phyloP scores from a whole-genome alignment of 2,797 vertebrate species.

The Tamandua tetradactyla region DNA sequence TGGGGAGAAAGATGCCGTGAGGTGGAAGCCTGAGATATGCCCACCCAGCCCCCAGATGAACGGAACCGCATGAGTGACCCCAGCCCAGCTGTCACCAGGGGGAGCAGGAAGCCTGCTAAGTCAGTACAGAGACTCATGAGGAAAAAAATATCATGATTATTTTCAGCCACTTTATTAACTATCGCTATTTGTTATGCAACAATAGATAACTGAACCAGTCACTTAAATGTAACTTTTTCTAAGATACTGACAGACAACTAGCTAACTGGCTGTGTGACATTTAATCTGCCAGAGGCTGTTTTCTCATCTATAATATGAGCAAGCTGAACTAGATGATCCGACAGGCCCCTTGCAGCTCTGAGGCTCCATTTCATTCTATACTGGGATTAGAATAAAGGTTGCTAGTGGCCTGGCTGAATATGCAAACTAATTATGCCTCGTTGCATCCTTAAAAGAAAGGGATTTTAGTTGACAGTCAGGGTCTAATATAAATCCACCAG shows the following conservation, averaged over 20 bases:
- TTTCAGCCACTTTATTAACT: neutral
- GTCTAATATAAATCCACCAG: slow-evolving; percentile 1
- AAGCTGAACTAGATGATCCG: neutral
- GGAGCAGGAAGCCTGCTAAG: neutral
- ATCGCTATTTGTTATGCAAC: neutral
- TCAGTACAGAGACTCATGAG: neutral
- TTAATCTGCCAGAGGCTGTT: neutral
- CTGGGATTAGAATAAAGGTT: slow-evolving; percentile 1
- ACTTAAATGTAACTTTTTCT: neutral
- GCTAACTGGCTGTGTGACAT: neutral
- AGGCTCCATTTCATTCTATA: neutral
- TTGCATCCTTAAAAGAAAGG: neutral
- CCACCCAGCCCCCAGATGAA: neutral
- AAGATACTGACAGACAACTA: neutral
- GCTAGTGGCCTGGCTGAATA: neutral
- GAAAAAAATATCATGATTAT: neutral
- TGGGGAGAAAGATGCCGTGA: neutral
- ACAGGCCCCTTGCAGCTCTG: neutral
- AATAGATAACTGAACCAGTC: neutral
- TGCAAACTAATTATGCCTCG: neutral
- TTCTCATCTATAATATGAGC: neutral
- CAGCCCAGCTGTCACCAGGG: too few relatives aligned
- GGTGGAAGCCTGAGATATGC: neutral
- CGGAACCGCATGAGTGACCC: neutral
- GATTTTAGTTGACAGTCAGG: neutral